phyloP scores from a whole-genome alignment of 1,140 invertebrate species.

The Coptotermes formosanus region DNA sequence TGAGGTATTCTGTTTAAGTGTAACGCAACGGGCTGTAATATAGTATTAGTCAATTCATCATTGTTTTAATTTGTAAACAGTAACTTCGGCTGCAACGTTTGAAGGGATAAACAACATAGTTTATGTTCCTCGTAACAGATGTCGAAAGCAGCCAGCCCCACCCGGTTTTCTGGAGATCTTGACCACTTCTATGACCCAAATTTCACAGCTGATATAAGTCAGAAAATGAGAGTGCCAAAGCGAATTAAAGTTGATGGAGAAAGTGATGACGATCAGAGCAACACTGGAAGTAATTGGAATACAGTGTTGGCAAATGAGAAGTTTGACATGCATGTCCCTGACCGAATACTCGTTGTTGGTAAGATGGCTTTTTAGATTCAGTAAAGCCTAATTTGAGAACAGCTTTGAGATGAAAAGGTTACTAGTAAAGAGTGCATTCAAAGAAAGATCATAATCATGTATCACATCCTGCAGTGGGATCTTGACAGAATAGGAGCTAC shows the following conservation, averaged over 20 bases:
- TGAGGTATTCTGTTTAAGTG: not conserved
- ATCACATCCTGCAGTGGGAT: too few relatives aligned
- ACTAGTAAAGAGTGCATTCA: too few relatives aligned
- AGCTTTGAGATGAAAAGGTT: too few relatives aligned
- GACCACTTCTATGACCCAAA: constrained; percentile 30
- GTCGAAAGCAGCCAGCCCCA: constrained; percentile 30
- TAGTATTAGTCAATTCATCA: not conserved
- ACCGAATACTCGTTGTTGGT: constrained; percentile 81
- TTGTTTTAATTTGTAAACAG: too few relatives aligned
- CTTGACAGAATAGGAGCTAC: too few relatives aligned
- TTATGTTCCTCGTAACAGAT: constrained; percentile 23
- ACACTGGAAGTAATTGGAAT: constrained; percentile 55
- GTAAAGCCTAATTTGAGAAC: too few relatives aligned
- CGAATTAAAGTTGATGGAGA: constrained; percentile 70
- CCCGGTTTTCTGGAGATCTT: constrained; percentile 24
- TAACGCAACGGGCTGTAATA: not conserved
- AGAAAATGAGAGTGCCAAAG: constrained; percentile 76
- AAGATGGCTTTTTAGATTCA: constrained; percentile 25
- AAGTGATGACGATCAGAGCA: constrained; percentile 60
- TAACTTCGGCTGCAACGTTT: too few relatives aligned
- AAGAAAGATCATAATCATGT: too few relatives aligned
- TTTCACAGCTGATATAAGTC: constrained; percentile 62
- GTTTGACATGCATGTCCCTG: constrained; percentile 87
- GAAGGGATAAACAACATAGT: not conserved
- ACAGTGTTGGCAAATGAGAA: constrained; percentile 56